Evolutionary conservation across 2,888 invertebrate genomes (phyloP), one percentile per base, ranked within the genome.

Genomic region (Erebia aethiops): DNA sequence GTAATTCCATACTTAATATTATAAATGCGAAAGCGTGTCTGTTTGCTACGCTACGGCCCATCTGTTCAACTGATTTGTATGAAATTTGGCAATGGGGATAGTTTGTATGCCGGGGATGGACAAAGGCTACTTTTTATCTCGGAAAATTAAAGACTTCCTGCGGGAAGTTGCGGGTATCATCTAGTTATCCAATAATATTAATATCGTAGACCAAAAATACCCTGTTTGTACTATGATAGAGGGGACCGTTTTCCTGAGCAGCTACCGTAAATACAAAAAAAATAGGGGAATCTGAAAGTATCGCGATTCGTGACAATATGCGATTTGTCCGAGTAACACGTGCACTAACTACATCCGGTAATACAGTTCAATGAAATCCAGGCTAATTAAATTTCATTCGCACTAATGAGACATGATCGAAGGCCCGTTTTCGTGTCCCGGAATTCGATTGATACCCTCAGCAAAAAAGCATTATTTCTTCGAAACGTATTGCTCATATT

Each of bases 391-490:
- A 68, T 64, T 68, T 68, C 63, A 71, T 65, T 68, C 71, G 41
- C 21, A 65, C 68, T 68, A 71, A 71, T 60, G 68, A 71, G 71
- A 51, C 68, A 65, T 71, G 64, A 68, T 67, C 51, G 61, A 58
- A 26, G 51, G 61, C 54, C 35, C 64, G 68, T 60, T 52, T 66
- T 62, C 65, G 60, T 69, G 66, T 66, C 66, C 65, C 61, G 66
- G 69, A 62, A 57, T 69, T 71, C 65, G 26, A 71, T 69, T 71
- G 61, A 69, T 66, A 71, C 60, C 62, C 69, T 66, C 56, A 62
- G 62, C 16, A 35, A 66, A 71, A 71, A 71, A 52, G 43, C 43
- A 60, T 43, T 70, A 63, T 54, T 70, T 70, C 66, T 67, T 26
- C 54, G 70, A 70, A 66, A 46, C 41, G 60, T 46, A 61, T 61